Base-by-base conservation (phyloP, 2,888 invertebrate genomes). In the Phengaris arion region DNA sequence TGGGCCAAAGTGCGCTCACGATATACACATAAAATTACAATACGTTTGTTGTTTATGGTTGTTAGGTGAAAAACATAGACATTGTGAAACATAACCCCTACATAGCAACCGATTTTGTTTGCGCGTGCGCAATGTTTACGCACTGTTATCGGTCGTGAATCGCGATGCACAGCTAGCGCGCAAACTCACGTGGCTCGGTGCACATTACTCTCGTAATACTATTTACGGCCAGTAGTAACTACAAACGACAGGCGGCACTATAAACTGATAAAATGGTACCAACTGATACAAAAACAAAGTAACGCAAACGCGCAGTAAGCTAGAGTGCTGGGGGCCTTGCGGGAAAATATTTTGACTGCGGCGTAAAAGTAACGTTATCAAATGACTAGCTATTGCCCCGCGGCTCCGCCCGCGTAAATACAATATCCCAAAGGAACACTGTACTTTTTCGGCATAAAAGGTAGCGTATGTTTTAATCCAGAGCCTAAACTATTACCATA, bases 101-200 rank as follows among this genome's bases (percentile, higher is more conserved):
- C 35, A 64, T 64, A 64, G 64, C 13, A 64, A 64, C 64, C 35
- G 35, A 12, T 35, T 9, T 22, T 64, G 59, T 59, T 59, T 70
- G 70, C 54, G 72, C 35, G 52, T 52, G 52, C 54, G 70, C 70
- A 70, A 52, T 54, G 72, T 72, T 45, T 64, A 64, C 35, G 64
- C 64, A 6, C 51, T 54, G 52, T 72, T 72, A 51, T 52, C 22
- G 12, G 52, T 52, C 72, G 52, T 13, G 22, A 52, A 22, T 52
- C 72, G 52, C 35, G 22, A 52, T 35, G 35, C 35, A 35, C 35
- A 4, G 35, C 35, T 4, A 3, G 35, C 35, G 35, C 35, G 1
- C 35, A 3, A 35, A 9, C 59, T 64, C 35, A 64, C 59, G 59
- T 64, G 59, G 64, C 12, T 45, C 13, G 45, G 35, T 13, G 35